These are phyloP conservation scores for Pogonocherus hispidulus DNA, from an alignment of 2,888 invertebrate species.

Conservation along the genomic window DNA sequence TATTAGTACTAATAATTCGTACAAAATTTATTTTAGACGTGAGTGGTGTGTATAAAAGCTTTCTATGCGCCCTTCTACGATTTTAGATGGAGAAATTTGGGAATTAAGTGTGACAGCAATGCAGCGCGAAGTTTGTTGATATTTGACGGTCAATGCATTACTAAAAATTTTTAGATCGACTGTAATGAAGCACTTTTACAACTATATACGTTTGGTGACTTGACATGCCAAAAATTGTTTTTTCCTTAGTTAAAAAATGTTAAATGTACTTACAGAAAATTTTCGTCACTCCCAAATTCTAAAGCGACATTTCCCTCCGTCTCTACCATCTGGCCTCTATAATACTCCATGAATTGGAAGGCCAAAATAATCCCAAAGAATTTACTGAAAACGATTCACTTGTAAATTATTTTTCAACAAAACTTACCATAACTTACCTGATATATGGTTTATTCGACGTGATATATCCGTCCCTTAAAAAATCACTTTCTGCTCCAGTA, in stretches of 20 bases:
- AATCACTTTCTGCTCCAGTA: constrained; percentile 69
- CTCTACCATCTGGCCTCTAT: constrained; percentile 39
- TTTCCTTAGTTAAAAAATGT: neutral
- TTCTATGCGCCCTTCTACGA: too few species aligned
- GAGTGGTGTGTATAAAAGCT: too few species aligned
- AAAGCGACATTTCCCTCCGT: neutral
- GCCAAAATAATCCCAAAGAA: constrained; percentile 73
- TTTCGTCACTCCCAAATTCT: constrained; percentile 1
- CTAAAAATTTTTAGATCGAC: too few species aligned
- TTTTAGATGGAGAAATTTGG: too few species aligned
- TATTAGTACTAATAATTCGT: too few species aligned
- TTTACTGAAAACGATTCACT: constrained; percentile 67
- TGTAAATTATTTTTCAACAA: neutral
- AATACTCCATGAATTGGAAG: constrained; percentile 72
- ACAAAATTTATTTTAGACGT: too few species aligned
- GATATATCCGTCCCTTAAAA: constrained; percentile 71
- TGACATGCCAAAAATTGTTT: too few species aligned
- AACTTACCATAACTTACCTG: neutral
- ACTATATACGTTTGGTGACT: too few species aligned
- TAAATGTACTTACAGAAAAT: constrained; percentile 4
- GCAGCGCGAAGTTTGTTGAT: too few species aligned
- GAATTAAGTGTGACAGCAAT: too few species aligned
- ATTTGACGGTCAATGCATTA: too few species aligned
- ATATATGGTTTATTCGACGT: constrained; percentile 70
- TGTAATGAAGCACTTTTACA: too few species aligned